phyloP scores from a whole-genome alignment of 2,113 vertebrate species.

The Canis aureus region DNA sequence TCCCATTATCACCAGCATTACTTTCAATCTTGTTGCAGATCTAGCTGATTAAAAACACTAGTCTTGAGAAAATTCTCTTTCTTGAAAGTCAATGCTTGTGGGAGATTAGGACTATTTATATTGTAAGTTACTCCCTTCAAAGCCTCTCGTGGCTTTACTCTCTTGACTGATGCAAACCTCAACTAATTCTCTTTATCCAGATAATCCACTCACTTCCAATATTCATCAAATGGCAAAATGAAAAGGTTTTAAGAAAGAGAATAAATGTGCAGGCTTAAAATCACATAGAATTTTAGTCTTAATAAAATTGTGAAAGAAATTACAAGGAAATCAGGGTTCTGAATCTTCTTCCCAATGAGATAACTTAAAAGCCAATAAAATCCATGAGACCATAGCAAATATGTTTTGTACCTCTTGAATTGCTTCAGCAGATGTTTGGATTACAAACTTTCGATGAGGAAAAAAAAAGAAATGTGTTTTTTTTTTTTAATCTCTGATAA shows the following conservation, averaged over 20 bases:
- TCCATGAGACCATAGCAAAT: not conserved
- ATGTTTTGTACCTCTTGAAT: conserved; percentile 24
- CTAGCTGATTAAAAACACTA: conserved; percentile 79
- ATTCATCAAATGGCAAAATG: conserved; percentile 81
- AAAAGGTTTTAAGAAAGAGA: conserved; percentile 82
- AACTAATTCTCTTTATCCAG: conserved; percentile 74
- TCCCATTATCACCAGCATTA: conserved; percentile 64
- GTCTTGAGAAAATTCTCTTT: conserved; percentile 74
- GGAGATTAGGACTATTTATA: conserved; percentile 72
- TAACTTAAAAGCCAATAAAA: conserved; percentile 62
- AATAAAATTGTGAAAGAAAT: conserved; percentile 73
- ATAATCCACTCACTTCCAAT: conserved; percentile 80
- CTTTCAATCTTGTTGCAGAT: conserved; percentile 81
- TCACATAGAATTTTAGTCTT: conserved; percentile 72
- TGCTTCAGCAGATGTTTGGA: conserved; percentile 30
- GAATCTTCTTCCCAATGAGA: conserved; percentile 58
- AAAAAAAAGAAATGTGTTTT: not conserved
- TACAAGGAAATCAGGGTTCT: conserved; percentile 54
- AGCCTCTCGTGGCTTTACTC: conserved; percentile 64
- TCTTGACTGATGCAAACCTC: conserved; percentile 74
- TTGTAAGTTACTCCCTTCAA: conserved; percentile 72
- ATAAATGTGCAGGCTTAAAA: conserved; percentile 73
- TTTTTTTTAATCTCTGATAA: not conserved
- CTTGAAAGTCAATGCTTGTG: conserved; percentile 68
- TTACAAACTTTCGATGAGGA: conserved; percentile 31